Percentiles rank a stretch among this genome's conserved stretches.
Conservation (phyloP, 1,140 invertebrate species). For the Metopolophium dirhodum region DNA sequence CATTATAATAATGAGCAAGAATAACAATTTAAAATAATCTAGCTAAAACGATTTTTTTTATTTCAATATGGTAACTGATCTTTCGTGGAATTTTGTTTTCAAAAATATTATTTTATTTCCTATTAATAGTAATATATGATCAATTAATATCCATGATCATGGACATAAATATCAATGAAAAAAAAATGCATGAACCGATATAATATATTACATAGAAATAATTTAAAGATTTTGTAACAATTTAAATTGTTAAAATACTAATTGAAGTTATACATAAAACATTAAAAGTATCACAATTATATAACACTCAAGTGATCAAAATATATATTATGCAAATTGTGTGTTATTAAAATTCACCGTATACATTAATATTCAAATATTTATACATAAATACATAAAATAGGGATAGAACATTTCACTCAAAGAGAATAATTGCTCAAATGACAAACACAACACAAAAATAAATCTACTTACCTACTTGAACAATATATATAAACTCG, state of each 20-base stretch:
- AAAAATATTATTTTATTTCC: too few species aligned
- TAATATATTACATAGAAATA: background rate
- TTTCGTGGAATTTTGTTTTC: too few species aligned
- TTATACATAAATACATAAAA: background rate
- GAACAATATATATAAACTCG: background rate
- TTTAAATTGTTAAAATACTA: background rate
- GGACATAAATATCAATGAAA: background rate
- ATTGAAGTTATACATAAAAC: background rate
- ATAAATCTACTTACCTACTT: background rate
- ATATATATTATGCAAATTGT: background rate
- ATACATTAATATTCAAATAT: background rate
- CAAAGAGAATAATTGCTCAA: background rate
- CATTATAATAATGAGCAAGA: too few species aligned
- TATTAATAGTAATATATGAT: too few species aligned
- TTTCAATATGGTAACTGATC: too few species aligned
- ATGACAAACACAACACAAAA: background rate
- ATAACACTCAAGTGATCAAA: background rate
- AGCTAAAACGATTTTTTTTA: too few species aligned
- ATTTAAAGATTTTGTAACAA: background rate
- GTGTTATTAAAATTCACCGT: background rate
- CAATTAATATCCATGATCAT: too few species aligned
- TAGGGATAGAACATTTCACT: background rate
- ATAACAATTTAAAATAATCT: too few species aligned
- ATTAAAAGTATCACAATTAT: background rate
- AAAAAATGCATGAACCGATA: background rate